Evolutionary conservation across 92 coral and sea anemone species (phyloP).

Genomic region (Palythoa caribaeorum): DNA sequence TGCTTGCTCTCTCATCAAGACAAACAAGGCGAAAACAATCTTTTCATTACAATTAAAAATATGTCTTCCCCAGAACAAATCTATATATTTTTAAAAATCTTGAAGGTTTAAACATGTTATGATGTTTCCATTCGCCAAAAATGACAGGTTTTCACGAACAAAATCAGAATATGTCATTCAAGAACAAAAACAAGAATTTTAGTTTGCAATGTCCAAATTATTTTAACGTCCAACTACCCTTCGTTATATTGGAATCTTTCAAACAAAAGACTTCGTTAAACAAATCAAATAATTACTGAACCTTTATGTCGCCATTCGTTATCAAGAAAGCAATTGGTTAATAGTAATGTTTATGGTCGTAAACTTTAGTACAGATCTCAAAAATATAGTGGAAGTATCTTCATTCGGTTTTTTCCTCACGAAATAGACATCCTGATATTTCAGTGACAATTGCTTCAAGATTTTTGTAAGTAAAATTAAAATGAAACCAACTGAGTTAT

Average conservation of each 20-base stretch:
- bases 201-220: not conserved
- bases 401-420: too few relatives aligned
- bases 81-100: slow-evolving; percentile 3
- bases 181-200: not conserved
- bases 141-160: not conserved
- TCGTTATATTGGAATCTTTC: slow-evolving; percentile 13
- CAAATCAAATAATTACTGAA: slow-evolving; percentile 16
- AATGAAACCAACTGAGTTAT: too few relatives aligned
- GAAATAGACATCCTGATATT: too few relatives aligned
- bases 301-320: not conserved
- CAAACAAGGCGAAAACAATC: slow-evolving; percentile 35
- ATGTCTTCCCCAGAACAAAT: slow-evolving; percentile 12
- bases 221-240: not conserved
- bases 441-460: too few relatives aligned
- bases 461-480: too few relatives aligned
- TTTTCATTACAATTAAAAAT: slow-evolving; percentile 35
- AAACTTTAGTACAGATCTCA: not conserved
- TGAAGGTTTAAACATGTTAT: not conserved
- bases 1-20: not conserved
- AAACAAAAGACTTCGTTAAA: slow-evolving; percentile 26
- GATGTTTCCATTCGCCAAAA: not conserved
- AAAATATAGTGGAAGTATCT: not conserved
- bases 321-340: slow-evolving; percentile 1
- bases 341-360: not conserved
- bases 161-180: not conserved